phyloP scores from a whole-genome alignment of 2,888 invertebrate genomes.

The Pyrocoelia pectoralis region DNA sequence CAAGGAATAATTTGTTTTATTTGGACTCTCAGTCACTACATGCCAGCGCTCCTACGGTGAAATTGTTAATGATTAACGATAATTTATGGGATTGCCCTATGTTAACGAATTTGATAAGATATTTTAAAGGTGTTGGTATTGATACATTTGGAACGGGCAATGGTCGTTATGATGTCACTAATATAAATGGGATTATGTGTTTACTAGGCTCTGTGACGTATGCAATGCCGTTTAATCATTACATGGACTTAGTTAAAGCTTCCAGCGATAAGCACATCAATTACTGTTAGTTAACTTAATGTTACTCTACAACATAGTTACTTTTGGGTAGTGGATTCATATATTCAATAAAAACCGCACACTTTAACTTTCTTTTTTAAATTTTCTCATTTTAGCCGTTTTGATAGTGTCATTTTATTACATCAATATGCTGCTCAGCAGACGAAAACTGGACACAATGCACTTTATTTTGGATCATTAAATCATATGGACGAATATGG shows the following conservation, averaged over 20 bases:
- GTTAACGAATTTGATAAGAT: conserved; percentile 48
- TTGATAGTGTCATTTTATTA: too few relatives aligned
- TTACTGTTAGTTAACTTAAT: conserved; percentile 21
- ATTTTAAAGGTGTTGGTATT: conserved; percentile 47
- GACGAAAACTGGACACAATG: too few relatives aligned
- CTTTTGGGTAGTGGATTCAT: too few relatives aligned
- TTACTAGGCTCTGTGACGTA: conserved; percentile 42
- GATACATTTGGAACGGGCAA: conserved; percentile 44
- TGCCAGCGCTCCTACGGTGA: conserved; percentile 48
- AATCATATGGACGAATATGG: too few relatives aligned
- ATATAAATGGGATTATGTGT: conserved; percentile 55
- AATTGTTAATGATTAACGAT: conserved; percentile 49
- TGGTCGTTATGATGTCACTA: conserved; percentile 50
- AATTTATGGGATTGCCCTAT: conserved; percentile 52
- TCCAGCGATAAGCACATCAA: conserved; percentile 16
- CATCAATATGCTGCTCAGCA: too few relatives aligned
- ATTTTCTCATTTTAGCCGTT: too few relatives aligned
- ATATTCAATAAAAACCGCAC: too few relatives aligned
- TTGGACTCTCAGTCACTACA: conserved; percentile 49
- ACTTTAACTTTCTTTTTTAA: too few relatives aligned
- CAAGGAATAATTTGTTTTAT: conserved; percentile 50
- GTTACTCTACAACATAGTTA: too few relatives aligned
- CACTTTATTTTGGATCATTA: too few relatives aligned
- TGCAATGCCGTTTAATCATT: conserved; percentile 44
- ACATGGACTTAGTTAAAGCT: conserved; percentile 42